Percentiles rank a stretch among this genome's conserved stretches.
Evolutionary conservation across 2,888 invertebrate genomes (phyloP).

Genomic region (Cryptocephalus primarius): DNA sequence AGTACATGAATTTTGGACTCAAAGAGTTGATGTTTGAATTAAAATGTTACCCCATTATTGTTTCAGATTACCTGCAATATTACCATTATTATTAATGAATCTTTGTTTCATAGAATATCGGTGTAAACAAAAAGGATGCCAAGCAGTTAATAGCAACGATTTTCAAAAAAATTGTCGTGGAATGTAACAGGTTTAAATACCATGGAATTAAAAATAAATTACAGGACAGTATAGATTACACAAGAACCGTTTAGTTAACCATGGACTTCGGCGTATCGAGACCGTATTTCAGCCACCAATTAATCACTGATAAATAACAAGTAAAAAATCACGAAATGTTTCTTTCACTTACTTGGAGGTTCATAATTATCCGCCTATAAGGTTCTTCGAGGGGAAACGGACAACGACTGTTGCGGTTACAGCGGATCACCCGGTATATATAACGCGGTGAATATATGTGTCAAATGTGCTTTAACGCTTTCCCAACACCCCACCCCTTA

Average conservation of each 20-base stretch:
- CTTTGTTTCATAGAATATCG: no score
- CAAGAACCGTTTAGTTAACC: neutral
- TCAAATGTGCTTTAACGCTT: constrained; percentile 18
- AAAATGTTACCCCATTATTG: no score
- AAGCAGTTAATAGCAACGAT: no score
- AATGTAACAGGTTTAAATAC: no score
- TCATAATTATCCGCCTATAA: constrained; percentile 18
- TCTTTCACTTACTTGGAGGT: constrained; percentile 28
- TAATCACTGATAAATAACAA: neutral
- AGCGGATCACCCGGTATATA: constrained; percentile 18
- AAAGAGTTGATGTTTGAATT: no score
- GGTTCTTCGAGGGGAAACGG: constrained; percentile 14
- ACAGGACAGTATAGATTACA: no score
- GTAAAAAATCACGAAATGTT: neutral
- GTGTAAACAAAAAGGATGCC: no score
- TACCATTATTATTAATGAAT: no score
- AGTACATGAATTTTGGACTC: no score
- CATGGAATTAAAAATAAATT: no score
- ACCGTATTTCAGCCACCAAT: neutral
- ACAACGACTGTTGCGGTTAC: constrained; percentile 25
- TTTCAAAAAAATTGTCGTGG: no score
- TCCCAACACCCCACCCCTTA: constrained; percentile 20
- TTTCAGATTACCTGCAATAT: no score
- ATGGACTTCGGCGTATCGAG: neutral
- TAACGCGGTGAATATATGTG: constrained; percentile 18